Evolutionary conservation across 2,797 vertebrate genomes (phyloP), one percentile per base, ranked within the genome.

Genomic region (Fundulus diaphanus): DNA sequence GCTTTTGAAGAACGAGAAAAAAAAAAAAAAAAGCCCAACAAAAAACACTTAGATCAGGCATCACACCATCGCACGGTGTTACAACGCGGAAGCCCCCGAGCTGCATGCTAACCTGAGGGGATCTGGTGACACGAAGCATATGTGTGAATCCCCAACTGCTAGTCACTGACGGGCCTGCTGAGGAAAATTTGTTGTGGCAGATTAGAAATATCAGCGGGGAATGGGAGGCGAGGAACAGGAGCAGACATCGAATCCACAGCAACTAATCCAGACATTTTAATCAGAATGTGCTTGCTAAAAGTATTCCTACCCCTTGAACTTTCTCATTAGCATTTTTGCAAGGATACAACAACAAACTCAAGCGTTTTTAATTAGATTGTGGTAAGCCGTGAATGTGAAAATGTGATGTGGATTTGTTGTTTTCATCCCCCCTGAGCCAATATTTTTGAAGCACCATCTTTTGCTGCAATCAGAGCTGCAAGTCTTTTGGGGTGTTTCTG

Each of bases 121-220:
- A 84, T 86, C 69, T 69, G 42, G 31, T 83, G 91, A 87, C 88
- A 90, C 73, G 78, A 82, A 91, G 80, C 89, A 85, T 89, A 94
- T 87, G 90, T 89, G 87, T 82, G 82, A 89, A 84, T 78, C 85
- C 69, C 82, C 66, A 15, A 80, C 80, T 70, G 80, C 82, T 79
- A 52, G 54, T 84, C 72, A 57, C 61, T 88, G 87, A 90, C 87
- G 85, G 79, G 74, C 85, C 70, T 15, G 35, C 80, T 84, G 90
- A 87, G 88, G 82, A 78, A 80, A 90, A 88, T 79, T 82, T 90
- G 90, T 86, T 90, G 84, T 91, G 91, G 90, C 89, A 90, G 77
- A 91, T 89, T 87, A 85, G 88, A 72, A 90, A 89, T 85, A 89
- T 88, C 86, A 90, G 85, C 69, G 78, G 82, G 71, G 72, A 81